phyloP scores from a whole-genome alignment of 2,113 vertebrate species.

The Stomatorhinus ivindoensis region DNA sequence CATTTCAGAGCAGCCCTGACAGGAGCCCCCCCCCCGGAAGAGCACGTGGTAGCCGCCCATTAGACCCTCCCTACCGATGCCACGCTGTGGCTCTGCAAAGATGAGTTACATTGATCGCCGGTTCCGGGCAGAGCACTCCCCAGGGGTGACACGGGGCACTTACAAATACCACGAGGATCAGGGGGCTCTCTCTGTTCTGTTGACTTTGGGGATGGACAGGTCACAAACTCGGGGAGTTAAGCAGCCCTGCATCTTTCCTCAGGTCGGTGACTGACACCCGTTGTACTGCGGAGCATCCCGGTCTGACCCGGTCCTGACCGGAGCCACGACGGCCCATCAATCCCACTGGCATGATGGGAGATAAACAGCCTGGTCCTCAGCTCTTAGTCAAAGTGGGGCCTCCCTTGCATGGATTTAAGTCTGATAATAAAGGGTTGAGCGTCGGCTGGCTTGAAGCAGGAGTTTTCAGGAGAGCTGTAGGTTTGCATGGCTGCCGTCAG shows the following conservation, averaged over 20 bases:
- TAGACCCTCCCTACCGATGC: not conserved
- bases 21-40: not conserved
- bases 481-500: not conserved
- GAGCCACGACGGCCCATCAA: constrained; percentile 1
- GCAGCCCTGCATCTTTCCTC: not conserved
- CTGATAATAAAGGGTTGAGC: not conserved
- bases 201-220: not conserved
- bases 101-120: not conserved
- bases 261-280: not conserved
- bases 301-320: not conserved
- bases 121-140: not conserved
- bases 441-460: not conserved
- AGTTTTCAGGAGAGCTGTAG: not conserved
- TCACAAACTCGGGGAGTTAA: not conserved
- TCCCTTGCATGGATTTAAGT: not conserved
- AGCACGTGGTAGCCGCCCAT: not conserved
- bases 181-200: not conserved
- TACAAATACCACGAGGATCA: not conserved
- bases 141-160: not conserved
- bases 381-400: not conserved
- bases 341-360: not conserved
- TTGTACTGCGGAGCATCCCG: not conserved
- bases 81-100: not conserved
- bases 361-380: not conserved
- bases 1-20: constrained; percentile 4